These are phyloP conservation scores for Leptinotarsa lineolata DNA, from an alignment of 1,140 invertebrate species.

Conservation along the genomic window DNA sequence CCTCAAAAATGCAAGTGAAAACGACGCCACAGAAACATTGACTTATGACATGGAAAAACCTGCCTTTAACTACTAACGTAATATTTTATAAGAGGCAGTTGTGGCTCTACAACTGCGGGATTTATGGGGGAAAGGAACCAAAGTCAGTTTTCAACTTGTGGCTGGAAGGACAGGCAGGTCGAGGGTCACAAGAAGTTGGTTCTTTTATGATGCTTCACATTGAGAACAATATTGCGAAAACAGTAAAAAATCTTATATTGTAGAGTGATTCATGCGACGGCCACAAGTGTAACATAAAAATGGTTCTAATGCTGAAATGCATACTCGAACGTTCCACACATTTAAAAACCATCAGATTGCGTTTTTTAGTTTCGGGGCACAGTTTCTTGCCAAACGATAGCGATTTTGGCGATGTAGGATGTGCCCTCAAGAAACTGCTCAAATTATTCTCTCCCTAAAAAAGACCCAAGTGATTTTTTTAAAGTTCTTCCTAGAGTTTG, in stretches of 20 bases:
- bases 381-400: slow-evolving; percentile 52
- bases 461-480: background rate
- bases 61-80: slow-evolving; percentile 46
- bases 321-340: slow-evolving; percentile 38
- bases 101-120: slow-evolving; percentile 40
- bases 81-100: slow-evolving; percentile 53
- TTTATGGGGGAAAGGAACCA: slow-evolving; percentile 33
- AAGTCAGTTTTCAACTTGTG: slow-evolving; percentile 48
- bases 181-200: slow-evolving; percentile 51
- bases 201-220: slow-evolving; percentile 30
- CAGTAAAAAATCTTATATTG: slow-evolving; percentile 38
- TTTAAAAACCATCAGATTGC: slow-evolving; percentile 46
- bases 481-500: too few species aligned
- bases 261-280: slow-evolving; percentile 39
- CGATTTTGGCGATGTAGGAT: slow-evolving; percentile 51
- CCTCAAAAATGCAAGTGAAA: slow-evolving; percentile 31
- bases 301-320: slow-evolving; percentile 51
- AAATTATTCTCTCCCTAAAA: slow-evolving; percentile 42
- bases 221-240: slow-evolving; percentile 33
- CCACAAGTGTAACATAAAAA: slow-evolving; percentile 17
- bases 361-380: slow-evolving; percentile 50
- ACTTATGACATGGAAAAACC: slow-evolving; percentile 53
- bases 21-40: slow-evolving; percentile 31
- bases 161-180: slow-evolving; percentile 49
- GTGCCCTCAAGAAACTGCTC: slow-evolving; percentile 43